Percentiles rank a stretch among this genome's conserved stretches.
These are phyloP conservation scores for Rachycentron canadum DNA, from an alignment of 2,797 vertebrate genomes.

Conservation along the genomic window DNA sequence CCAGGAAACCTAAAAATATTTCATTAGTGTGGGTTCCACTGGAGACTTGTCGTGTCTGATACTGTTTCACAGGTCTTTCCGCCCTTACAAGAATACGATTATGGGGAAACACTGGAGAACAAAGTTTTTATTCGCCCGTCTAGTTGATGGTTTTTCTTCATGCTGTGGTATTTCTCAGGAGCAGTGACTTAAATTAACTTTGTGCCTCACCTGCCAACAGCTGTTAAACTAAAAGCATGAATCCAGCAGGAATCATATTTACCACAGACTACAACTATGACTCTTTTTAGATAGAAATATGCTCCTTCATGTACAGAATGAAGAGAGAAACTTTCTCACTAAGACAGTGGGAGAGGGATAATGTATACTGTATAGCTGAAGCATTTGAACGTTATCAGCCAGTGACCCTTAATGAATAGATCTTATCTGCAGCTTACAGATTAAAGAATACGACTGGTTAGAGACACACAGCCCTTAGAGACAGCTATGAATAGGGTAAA, in stretches of 20 bases:
- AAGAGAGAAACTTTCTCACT: not conserved
- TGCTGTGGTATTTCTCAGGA: conserved; percentile 36
- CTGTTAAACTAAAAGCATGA: conserved; percentile 19
- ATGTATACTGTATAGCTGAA: not conserved
- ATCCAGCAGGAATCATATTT: conserved; percentile 5
- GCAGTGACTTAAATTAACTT: conserved; percentile 45
- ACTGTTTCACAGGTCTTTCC: conserved; percentile 42
- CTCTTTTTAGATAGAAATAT: not conserved
- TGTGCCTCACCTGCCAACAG: conserved; percentile 27
- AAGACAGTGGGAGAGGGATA: not conserved
- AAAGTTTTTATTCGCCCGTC: conserved; percentile 46
- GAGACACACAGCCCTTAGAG: conserved; percentile 7
- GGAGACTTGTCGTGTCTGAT: conserved; percentile 46
- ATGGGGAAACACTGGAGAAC: conserved; percentile 33
- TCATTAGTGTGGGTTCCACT: conserved; percentile 46
- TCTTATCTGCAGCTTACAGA: not conserved
- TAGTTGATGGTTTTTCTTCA: conserved; percentile 37
- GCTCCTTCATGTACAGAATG: not conserved
- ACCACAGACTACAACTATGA: not conserved
- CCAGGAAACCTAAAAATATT: conserved; percentile 59
- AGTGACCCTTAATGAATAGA: not conserved
- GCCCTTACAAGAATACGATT: conserved; percentile 34
- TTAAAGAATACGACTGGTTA: not conserved
- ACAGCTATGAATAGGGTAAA: conserved; percentile 13
- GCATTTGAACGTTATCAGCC: conserved; percentile 1